Base-by-base conservation (phyloP, 2,797 vertebrate genomes). In the Coracias cyanogaster region DNA sequence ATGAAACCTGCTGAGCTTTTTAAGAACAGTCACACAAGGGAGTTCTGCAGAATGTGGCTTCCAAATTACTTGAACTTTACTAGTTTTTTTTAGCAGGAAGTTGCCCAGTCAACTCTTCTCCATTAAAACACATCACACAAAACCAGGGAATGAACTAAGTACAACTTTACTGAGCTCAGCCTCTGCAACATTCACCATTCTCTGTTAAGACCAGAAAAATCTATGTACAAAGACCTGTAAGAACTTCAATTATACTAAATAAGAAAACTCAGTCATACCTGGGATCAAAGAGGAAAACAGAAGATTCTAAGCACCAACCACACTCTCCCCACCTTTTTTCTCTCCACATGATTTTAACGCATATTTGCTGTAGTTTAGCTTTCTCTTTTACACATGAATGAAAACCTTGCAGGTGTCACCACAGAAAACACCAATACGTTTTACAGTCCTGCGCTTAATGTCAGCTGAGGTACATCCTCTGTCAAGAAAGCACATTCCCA, bases 221-320 rank as follows among this genome's bases (percentile, higher is more conserved):
- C 24, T 41, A 25, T 2, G 4, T 29, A 66, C 8, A 46, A 78
- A 85, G 21, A 64, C 35, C 14, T 72, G 17, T 41, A 90, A 73
- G 58, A 65, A 28, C 29, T 86, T 82, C 37, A 52, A 78, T 91
- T 70, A 65, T 10, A 54, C 12, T 66, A 52, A 93, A 41, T 41
- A 76, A 57, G 52, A 86, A 89, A 90, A 55, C 17, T 39, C 66
- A 70, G 31, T 69, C 78, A 70, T 4, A 82, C 16, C 10, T 67
- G 17, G 21, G 64, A 92, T 87, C 71, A 95, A 94, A 89, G 72
- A 92, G 16, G 29, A 77, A 96, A 84, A 22, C 6, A 65, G 61
- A 89, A 73, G 37, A 70, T 35, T 57, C 24, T 72, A 51, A 84
- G 52, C 28, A 92, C 24, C 46, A 81, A 4, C 58, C 74, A n/a